Evolutionary conservation across 2,888 invertebrate genomes (phyloP).

Genomic region (Melanotus villosus): DNA sequence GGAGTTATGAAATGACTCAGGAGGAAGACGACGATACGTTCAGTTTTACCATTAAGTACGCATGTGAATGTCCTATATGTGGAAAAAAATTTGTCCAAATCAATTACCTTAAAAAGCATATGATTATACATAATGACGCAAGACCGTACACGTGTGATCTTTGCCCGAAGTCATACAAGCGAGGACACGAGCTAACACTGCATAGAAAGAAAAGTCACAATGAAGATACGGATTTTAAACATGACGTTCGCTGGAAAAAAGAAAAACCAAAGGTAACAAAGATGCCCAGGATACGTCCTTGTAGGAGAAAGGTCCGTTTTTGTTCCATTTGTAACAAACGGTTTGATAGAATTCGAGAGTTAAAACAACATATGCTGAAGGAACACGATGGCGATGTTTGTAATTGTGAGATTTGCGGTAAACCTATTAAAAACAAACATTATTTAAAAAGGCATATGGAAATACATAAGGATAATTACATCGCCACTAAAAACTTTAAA

Average conservation of each 20-base stretch:
- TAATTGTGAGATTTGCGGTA: conserved; percentile 63
- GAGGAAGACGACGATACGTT: background rate
- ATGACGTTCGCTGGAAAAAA: conserved; percentile 45
- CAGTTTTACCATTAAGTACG: conserved; percentile 16
- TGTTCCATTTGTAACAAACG: background rate
- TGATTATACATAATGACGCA: conserved; percentile 70
- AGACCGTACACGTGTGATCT: conserved; percentile 70
- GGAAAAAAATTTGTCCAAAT: conserved; percentile 51
- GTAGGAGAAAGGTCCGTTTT: background rate
- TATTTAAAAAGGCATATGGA: conserved; percentile 39
- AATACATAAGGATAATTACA: conserved; percentile 20
- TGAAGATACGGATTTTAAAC: conserved; percentile 34
- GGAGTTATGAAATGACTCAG: background rate
- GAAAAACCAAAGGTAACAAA: conserved; percentile 44
- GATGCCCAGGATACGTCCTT: conserved; percentile 44
- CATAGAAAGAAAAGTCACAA: conserved; percentile 30
- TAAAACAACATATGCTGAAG: background rate
- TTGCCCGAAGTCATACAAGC: conserved; percentile 58
- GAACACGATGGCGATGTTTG: conserved; percentile 45
- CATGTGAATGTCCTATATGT: conserved; percentile 44
- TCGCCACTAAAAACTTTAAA: background rate
- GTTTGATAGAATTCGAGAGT: background rate
- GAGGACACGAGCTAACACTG: conserved; percentile 38
- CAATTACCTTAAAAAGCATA: conserved; percentile 60
- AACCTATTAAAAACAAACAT: conserved; percentile 59